Conservation (phyloP, 2,888 invertebrate genomes). For the Euphydryas editha region DNA sequence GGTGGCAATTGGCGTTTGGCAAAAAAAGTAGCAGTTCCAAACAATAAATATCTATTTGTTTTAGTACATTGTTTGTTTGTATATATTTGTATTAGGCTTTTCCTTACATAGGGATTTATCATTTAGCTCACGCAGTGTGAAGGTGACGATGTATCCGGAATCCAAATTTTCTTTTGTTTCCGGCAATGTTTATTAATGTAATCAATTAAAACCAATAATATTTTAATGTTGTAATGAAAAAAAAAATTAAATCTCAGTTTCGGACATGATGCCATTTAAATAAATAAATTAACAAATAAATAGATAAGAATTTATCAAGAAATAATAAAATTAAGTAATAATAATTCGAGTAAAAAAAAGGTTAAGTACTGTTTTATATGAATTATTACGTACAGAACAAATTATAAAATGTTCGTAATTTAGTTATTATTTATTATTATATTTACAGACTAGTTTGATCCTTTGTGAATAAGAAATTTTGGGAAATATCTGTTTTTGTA, state of each 20-base stretch:
- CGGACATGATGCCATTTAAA: no score
- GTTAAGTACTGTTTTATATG: no score
- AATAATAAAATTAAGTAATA: no score
- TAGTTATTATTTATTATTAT: not conserved
- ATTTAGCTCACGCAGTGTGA: conserved; percentile 63
- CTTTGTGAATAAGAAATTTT: not conserved
- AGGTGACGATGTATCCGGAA: conserved; percentile 53
- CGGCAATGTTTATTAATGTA: not conserved
- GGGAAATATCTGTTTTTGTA: not conserved
- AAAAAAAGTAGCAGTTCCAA: no score
- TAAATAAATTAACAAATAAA: no score
- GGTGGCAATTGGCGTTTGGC: no score
- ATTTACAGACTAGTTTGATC: not conserved
- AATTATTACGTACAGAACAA: no score
- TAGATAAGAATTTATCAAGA: no score
- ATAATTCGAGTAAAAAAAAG: no score
- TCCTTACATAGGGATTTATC: conserved; percentile 42
- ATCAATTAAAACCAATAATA: not conserved
- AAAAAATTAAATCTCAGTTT: no score
- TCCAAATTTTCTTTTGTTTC: conserved; percentile 45
- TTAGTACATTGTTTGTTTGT: not conserved
- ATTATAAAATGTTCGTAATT: no score
- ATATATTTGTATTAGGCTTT: not conserved
- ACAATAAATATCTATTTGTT: not conserved
- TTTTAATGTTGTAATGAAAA: no score